phyloP scores from a whole-genome alignment of 2,113 vertebrate genomes.

The Mustelus asterias region DNA sequence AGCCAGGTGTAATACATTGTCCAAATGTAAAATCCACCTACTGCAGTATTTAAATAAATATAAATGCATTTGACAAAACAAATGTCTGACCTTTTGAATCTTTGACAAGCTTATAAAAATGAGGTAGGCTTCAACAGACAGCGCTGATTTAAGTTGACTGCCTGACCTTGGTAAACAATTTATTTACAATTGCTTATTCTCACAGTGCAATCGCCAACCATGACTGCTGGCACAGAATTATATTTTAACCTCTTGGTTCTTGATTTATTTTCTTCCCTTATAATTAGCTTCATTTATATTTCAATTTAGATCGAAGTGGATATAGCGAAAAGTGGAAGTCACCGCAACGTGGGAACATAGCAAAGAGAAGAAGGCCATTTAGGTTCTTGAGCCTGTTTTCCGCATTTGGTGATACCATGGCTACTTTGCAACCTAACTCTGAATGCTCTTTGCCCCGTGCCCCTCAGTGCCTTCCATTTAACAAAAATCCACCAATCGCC shows the following conservation, averaged over 20 bases:
- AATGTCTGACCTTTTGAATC: conserved; percentile 28
- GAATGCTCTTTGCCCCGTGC: neutral
- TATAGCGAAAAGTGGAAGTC: neutral
- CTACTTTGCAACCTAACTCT: neutral
- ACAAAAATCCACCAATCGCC: neutral
- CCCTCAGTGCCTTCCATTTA: neutral
- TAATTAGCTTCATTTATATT: conserved; percentile 8
- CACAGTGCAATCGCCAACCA: neutral
- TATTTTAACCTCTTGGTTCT: conserved; percentile 5
- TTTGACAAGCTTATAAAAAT: conserved; percentile 37
- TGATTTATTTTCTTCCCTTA: conserved; percentile 11
- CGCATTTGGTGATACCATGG: neutral
- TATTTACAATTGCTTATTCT: conserved; percentile 33
- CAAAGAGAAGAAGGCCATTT: no score
- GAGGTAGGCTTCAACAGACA: conserved; percentile 18
- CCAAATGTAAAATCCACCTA: neutral
- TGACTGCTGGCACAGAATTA: neutral
- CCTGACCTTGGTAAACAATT: conserved; percentile 32
- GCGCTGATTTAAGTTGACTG: conserved; percentile 9
- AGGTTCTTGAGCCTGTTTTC: neutral
- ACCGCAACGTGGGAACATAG: neutral
- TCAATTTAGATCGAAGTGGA: neutral
- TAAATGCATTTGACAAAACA: conserved; percentile 36
- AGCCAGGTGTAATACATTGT: conserved; percentile 10
- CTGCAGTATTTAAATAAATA: conserved; percentile 26